A percentile compares a stretch with the other conserved stretches of the same genome.
These are phyloP conservation scores for Dicentrarchus labrax DNA, from an alignment of 2,113 vertebrate species.

Conservation along the genomic window DNA sequence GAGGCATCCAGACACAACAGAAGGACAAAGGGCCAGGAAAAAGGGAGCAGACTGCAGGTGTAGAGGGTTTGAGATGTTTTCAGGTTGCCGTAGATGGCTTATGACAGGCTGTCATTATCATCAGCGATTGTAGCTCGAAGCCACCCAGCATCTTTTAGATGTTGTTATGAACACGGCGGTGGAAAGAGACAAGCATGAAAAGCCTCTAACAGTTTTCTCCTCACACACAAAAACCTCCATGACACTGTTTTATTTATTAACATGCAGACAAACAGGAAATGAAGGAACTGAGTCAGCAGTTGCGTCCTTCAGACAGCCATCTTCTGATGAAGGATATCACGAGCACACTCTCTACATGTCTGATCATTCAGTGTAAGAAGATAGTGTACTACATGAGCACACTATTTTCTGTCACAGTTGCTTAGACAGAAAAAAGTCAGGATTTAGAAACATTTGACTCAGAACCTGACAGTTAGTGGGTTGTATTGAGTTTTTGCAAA, in stretches of 20 bases:
- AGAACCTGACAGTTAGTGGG: background rate
- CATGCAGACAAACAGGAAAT: background rate
- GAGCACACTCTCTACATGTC: too few species aligned
- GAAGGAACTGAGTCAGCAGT: slow-evolving; percentile 1
- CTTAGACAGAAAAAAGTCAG: too few species aligned
- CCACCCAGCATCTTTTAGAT: background rate
- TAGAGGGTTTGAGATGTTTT: slow-evolving; percentile 1
- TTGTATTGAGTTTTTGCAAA: background rate
- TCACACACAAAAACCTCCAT: background rate
- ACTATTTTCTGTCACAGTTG: too few species aligned
- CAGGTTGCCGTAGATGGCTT: background rate
- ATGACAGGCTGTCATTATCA: slow-evolving; percentile 17
- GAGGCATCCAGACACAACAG: background rate
- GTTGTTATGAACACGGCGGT: background rate
- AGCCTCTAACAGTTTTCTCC: slow-evolving; percentile 4
- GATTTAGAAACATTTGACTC: too few species aligned
- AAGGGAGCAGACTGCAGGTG: background rate
- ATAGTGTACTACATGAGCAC: too few species aligned
- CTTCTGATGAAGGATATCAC: background rate
- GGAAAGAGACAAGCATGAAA: background rate
- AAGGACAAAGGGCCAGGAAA: slow-evolving; percentile 3
- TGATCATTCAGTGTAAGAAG: background rate
- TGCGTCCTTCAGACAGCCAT: slow-evolving; percentile 4
- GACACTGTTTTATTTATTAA: background rate
- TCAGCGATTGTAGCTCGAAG: slow-evolving; percentile 1